Evolutionary conservation across 2,113 vertebrate species (phyloP), one percentile per base, ranked within the genome.

Genomic region (Illadopsis cleaveri): DNA sequence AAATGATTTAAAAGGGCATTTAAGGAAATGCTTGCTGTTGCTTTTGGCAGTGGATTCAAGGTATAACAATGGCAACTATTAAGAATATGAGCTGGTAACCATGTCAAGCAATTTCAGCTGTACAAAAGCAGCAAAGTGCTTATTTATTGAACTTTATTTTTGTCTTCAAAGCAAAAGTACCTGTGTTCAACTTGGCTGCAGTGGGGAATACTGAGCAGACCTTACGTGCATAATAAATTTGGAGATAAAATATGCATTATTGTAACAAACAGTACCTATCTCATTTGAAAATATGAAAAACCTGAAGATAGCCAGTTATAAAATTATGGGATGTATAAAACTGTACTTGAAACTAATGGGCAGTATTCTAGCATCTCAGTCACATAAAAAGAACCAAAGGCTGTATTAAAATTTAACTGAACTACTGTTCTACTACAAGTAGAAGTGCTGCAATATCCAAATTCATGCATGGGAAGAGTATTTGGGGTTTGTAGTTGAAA

Each of bases 1-100:
- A 71, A 91, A 27, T 64, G 25, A 76, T 66, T 93, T 77, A 72
- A 68, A 82, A 83, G 64, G 19, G 50, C 37, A 90, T 71, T 82
- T 85, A 90, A 88, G 48, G 54, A 79, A 93, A 79, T 0, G 30
- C 38, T 42, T 47, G 12, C 25, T 78, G 33, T 22, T 76, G 35
- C 50, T 86, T 90, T 72, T 37, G 66, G 79, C 61, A 57, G 31
- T n/a, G 53, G 53, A 80, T 76, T 57, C 31, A 28, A 77, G 60
- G 31, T 50, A 62, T 8, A 61, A 68, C 25, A 66, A 65, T 45
- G 22, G 6, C 54, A 89, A 24, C 37, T 77, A 38, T 22, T 47
- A 72, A 20, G 19, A 71, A 35, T n/a, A 50, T 13, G 9, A 90
- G 22, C 22, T 53, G 42, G 48, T 72, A 84, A 83, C 15, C 44